These are phyloP conservation scores for Gnathochromis pfefferi DNA, from an alignment of 2,113 vertebrate species.

Conservation along the genomic window DNA sequence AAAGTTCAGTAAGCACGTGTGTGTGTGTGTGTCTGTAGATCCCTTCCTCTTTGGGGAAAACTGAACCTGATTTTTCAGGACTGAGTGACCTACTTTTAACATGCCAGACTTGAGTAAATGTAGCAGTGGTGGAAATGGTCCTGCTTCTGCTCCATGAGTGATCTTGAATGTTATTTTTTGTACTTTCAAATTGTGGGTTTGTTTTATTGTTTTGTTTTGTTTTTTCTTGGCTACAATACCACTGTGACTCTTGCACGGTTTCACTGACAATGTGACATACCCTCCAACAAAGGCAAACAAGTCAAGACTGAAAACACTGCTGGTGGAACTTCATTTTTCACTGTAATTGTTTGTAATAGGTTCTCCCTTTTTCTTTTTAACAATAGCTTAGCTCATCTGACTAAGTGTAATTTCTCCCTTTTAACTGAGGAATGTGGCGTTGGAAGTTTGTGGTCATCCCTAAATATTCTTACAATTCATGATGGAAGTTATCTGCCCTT, in stretches of 20 bases:
- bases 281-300: not conserved
- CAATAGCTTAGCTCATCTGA: not conserved
- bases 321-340: not conserved
- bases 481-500: not conserved
- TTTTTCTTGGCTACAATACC: not conserved
- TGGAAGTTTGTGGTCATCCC: not conserved
- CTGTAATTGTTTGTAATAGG: not conserved
- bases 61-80: not conserved
- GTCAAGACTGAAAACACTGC: not conserved
- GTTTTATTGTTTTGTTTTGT: not conserved
- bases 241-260: not conserved
- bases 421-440: not conserved
- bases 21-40: not conserved
- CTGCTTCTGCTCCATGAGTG: not conserved
- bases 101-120: not conserved
- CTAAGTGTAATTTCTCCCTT: not conserved
- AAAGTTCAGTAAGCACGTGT: not conserved
- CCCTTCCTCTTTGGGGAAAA: not conserved
- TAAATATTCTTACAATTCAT: not conserved
- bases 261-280: not conserved
- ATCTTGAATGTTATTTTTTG: not conserved
- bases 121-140: not conserved
- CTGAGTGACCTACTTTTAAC: not conserved
- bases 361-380: not conserved
- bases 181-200: not conserved